phyloP scores from a whole-genome alignment of 30 jellyfish, hydroid and myxozoan genomes.

The Rhopilema esculentum region DNA sequence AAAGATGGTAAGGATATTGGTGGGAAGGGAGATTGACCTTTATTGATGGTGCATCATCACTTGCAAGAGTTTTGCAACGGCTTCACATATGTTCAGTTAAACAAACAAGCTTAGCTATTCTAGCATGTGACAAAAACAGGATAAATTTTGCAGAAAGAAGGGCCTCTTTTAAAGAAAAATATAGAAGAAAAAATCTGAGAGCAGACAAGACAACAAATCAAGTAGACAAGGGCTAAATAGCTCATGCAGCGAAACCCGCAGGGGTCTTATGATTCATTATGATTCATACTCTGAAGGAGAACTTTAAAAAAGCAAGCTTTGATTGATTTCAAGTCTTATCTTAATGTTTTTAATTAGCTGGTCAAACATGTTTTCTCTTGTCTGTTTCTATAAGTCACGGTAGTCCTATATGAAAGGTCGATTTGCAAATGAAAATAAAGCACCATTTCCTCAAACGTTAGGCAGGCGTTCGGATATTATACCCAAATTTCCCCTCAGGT shows the following conservation, averaged over 20 bases:
- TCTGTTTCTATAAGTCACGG: background rate
- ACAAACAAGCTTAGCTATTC: background rate
- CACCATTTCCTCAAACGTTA: background rate
- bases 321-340: too few relatives aligned
- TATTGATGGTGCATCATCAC: background rate
- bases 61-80: slow-evolving; percentile 14
- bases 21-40: slow-evolving; percentile 59
- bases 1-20: slow-evolving; percentile 39
- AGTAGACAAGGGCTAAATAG: too few relatives aligned
- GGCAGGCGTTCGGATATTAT: background rate
- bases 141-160: background rate
- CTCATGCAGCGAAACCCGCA: too few relatives aligned
- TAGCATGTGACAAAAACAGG: background rate
- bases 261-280: too few relatives aligned
- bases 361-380: background rate
- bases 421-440: background rate
- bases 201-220: slow-evolving; percentile 38
- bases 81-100: background rate
- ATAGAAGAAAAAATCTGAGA: slow-evolving; percentile 31
- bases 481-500: background rate
- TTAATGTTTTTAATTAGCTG: too few relatives aligned
- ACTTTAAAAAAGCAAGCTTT: too few relatives aligned
- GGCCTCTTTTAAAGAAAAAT: background rate
- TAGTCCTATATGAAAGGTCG: background rate
- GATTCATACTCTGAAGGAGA: too few relatives aligned